Conservation (phyloP, 2,113 vertebrate species). For the Daphoenositta chrysoptera region DNA sequence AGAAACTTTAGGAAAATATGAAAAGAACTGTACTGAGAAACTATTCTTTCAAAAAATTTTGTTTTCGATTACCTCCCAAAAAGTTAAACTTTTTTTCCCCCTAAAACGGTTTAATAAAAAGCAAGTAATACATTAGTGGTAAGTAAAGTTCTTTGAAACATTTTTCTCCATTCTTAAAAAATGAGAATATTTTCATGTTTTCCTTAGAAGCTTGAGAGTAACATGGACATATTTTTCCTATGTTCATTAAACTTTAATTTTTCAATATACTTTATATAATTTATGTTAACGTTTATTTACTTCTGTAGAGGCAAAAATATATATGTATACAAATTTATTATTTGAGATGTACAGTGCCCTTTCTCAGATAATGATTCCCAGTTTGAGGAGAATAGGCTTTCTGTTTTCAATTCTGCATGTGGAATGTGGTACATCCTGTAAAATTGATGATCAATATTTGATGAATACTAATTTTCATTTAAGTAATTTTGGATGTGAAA, state of each 20-base stretch:
- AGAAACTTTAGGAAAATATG: neutral
- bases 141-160: neutral
- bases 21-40: neutral
- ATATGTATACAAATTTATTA: neutral
- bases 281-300: neutral
- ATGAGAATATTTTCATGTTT: neutral
- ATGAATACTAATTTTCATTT: neutral
- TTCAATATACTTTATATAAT: neutral
- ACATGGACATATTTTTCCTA: neutral
- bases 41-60: neutral
- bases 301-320: neutral
- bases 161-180: neutral
- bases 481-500: neutral
- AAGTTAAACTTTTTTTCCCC: neutral
- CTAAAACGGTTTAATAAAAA: neutral
- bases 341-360: neutral
- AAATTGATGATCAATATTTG: neutral
- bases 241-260: neutral
- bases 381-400: neutral
- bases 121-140: rapidly evolving
- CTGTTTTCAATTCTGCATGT: neutral
- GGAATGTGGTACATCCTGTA: neutral
- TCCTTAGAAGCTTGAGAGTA: neutral
- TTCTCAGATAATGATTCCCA: neutral
- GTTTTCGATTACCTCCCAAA: neutral